phyloP scores from a whole-genome alignment of 2,113 vertebrate genomes.

The Glareola pratincola region DNA sequence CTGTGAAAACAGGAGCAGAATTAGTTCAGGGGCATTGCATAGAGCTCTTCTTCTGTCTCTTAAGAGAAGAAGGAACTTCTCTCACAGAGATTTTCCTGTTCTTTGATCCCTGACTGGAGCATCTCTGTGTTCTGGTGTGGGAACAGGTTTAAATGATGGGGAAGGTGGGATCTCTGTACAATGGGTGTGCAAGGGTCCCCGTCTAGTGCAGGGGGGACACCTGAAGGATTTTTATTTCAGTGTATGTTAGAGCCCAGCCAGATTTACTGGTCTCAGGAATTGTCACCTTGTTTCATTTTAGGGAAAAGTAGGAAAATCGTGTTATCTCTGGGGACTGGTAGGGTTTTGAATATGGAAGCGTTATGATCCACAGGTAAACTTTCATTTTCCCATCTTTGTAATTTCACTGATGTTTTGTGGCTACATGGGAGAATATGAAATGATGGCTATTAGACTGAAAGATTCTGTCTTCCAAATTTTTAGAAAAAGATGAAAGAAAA shows the following conservation, averaged over 20 bases:
- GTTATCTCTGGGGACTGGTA: not conserved
- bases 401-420: not conserved
- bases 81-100: not conserved
- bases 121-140: not conserved
- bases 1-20: not conserved
- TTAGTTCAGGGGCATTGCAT: not conserved
- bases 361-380: not conserved
- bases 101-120: not conserved
- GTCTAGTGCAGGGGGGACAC: not conserved
- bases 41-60: not conserved
- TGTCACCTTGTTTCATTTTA: not conserved
- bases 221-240: not conserved
- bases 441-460: not conserved
- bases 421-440: not conserved
- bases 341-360: not conserved
- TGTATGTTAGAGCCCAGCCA: not conserved
- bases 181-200: rapidly evolving
- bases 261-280: not conserved
- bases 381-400: not conserved
- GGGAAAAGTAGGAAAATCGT: not conserved
- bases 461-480: not conserved
- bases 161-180: not conserved
- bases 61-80: not conserved
- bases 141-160: not conserved
- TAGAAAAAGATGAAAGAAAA: not conserved